Conservation (phyloP, 2,113 vertebrate genomes). For the Colistium nudipinnis region DNA sequence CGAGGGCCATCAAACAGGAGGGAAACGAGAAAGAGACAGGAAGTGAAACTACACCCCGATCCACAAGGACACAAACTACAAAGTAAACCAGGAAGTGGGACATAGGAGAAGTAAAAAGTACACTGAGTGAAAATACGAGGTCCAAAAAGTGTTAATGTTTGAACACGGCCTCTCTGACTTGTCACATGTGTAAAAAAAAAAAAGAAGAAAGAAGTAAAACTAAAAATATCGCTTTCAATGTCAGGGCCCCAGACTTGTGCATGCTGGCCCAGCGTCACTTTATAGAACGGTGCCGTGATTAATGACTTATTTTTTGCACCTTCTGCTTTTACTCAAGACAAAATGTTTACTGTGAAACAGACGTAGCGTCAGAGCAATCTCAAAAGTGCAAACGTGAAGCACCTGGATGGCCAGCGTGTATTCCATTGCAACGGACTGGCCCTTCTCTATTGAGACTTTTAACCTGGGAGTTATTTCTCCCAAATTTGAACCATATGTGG, state of each 20-base stretch:
- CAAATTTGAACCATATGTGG: conserved; percentile 64
- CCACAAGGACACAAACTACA: too few relatives aligned
- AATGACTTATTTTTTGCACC: neutral
- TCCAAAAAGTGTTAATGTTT: too few relatives aligned
- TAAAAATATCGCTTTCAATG: neutral
- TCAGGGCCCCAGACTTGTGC: neutral
- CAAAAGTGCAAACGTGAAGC: neutral
- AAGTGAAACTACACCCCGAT: too few relatives aligned
- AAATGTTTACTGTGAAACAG: neutral
- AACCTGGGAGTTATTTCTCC: conserved; percentile 54
- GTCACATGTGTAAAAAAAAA: neutral
- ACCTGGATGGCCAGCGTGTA: conserved; percentile 18
- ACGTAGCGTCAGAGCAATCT: neutral
- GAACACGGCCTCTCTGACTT: neutral
- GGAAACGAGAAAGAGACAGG: too few relatives aligned
- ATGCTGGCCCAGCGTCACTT: neutral
- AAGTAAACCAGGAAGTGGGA: too few relatives aligned
- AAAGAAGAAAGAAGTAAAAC: neutral
- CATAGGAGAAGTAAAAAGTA: too few relatives aligned
- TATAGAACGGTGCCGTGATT: neutral
- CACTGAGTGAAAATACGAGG: too few relatives aligned
- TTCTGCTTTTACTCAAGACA: neutral
- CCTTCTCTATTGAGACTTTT: conserved; percentile 43
- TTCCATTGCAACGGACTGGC: conserved; percentile 25
- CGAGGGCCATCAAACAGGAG: too few relatives aligned